phyloP scores from a whole-genome alignment of 1,140 invertebrate species.

The Bombus consobrinus region DNA sequence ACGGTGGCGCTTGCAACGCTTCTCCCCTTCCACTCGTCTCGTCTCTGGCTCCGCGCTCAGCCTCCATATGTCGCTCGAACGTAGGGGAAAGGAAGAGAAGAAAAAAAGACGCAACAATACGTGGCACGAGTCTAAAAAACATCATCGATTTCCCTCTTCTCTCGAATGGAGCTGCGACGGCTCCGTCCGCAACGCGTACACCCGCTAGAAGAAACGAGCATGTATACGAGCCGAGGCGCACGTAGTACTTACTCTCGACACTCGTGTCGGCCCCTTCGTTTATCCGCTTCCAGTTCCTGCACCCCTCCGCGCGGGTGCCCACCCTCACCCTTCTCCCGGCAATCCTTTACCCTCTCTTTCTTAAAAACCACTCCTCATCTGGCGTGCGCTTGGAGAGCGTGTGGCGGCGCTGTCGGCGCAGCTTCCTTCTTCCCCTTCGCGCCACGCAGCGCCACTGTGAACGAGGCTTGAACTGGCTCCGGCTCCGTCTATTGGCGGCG shows the following conservation, averaged over 20 bases:
- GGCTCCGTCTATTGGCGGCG: conserved; percentile 66
- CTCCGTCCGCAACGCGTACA: conserved; percentile 35
- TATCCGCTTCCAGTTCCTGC: conserved; percentile 59
- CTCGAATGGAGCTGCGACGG: not conserved
- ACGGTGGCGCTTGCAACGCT: conserved; percentile 12
- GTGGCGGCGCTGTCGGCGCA: conserved; percentile 56
- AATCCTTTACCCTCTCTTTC: conserved; percentile 47
- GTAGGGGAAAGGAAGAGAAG: not conserved
- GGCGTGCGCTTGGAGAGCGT: conserved; percentile 48
- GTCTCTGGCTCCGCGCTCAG: conserved; percentile 3
- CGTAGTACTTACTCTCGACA: conserved; percentile 66
- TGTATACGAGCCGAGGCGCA: conserved; percentile 47
- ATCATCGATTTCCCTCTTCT: conserved; percentile 30
- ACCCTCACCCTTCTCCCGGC: conserved; percentile 39
- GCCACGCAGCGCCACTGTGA: conserved; percentile 60
- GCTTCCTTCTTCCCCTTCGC: conserved; percentile 61
- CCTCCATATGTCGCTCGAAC: conserved; percentile 31
- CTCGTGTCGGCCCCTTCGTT: conserved; percentile 64
- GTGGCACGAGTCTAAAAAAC: not conserved
- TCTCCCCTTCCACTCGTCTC: not conserved
- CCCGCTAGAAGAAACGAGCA: conserved; percentile 51
- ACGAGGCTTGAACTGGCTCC: conserved; percentile 65
- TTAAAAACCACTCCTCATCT: conserved; percentile 63
- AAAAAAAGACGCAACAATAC: conserved; percentile 26
- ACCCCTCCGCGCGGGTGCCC: conserved; percentile 52